phyloP scores from a whole-genome alignment of 1,140 invertebrate species.

The Ceratoteleas bidentatus region DNA sequence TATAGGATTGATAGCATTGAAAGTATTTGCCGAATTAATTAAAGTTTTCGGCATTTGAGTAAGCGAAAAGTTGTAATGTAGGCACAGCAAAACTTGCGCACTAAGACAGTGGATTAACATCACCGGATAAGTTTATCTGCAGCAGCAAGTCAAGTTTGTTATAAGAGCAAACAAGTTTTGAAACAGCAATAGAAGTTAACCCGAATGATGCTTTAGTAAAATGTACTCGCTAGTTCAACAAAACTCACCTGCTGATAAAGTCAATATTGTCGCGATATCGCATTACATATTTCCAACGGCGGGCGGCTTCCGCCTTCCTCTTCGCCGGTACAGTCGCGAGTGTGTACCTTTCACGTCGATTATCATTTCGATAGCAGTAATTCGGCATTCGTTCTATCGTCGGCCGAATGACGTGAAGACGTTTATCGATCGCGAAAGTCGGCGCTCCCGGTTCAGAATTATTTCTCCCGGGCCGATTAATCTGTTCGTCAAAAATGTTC shows the following conservation, averaged over 20 bases:
- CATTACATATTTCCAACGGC: constrained; percentile 38
- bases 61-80: constrained; percentile 61
- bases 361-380: no score
- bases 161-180: constrained; percentile 67
- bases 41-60: constrained; percentile 48
- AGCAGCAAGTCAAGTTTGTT: constrained; percentile 63
- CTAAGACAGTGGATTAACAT: constrained; percentile 60
- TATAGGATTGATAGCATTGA: constrained; percentile 39
- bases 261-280: constrained; percentile 49
- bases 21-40: constrained; percentile 48
- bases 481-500: no score
- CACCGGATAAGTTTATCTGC: constrained; percentile 60
- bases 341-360: no score
- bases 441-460: no score
- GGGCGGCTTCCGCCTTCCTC: not conserved
- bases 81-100: constrained; percentile 56
- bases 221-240: constrained; percentile 55
- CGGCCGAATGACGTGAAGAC: no score
- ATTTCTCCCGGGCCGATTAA: not conserved
- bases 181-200: constrained; percentile 64
- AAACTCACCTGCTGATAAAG: constrained; percentile 56
- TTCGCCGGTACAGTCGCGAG: not conserved
- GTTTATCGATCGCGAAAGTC: no score
- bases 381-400: no score
- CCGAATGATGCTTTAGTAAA: constrained; percentile 60